Conservation (phyloP, 2,113 vertebrate species). For the Passer domesticus region DNA sequence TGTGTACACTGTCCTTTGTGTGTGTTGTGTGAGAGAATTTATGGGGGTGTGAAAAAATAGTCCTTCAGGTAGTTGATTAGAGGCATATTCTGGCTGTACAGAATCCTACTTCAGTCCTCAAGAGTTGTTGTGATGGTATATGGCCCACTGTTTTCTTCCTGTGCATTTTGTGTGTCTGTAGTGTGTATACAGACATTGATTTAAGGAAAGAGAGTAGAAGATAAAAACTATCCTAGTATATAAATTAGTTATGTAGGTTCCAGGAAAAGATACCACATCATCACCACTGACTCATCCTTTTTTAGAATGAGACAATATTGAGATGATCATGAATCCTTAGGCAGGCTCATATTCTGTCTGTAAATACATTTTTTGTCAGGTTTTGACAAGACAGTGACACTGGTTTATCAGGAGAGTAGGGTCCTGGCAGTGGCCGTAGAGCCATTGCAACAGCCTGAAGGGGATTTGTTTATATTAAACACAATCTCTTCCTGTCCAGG, state of each 20-base stretch:
- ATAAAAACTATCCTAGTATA: neutral
- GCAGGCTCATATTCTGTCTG: neutral
- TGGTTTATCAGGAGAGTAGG: neutral
- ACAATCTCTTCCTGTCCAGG: conserved; percentile 62
- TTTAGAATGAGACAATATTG: neutral
- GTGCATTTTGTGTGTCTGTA: neutral
- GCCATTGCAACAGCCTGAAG: neutral
- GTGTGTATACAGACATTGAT: neutral
- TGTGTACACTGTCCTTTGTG: neutral
- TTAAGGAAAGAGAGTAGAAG: neutral
- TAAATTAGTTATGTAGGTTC: neutral
- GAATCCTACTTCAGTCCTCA: neutral
- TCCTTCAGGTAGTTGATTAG: neutral
- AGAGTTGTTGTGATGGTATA: neutral
- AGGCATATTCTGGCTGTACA: neutral
- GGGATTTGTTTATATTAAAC: neutral
- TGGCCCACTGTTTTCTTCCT: neutral
- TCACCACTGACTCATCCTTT: neutral
- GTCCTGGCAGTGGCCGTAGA: neutral
- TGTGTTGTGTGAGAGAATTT: neutral
- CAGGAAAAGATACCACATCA: neutral
- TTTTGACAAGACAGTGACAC: neutral
- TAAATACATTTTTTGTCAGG: neutral
- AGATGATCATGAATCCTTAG: neutral
- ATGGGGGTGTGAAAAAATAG: neutral